These are phyloP conservation scores for Tribolium madens DNA, from an alignment of 1,140 invertebrate species.

Conservation along the genomic window DNA sequence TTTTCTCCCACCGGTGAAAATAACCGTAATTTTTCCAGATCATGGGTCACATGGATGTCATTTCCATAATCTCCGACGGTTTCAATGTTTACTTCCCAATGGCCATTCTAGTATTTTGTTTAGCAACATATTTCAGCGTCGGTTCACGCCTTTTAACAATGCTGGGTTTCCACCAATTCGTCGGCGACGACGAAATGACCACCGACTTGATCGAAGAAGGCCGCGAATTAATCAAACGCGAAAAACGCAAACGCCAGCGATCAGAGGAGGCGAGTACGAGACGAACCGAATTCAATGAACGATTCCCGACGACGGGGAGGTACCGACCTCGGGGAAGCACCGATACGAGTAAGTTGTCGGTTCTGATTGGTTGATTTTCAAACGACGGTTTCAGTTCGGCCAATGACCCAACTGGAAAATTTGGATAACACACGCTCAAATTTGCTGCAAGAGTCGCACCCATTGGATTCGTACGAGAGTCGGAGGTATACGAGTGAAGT, in stretches of 20 bases:
- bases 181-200: slow-evolving; percentile 93
- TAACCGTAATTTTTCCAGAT: slow-evolving; percentile 73
- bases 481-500: slow-evolving; percentile 67
- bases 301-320: slow-evolving; percentile 70
- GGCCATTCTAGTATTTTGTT: slow-evolving; percentile 92
- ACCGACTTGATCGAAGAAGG: slow-evolving; percentile 95
- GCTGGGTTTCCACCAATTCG: slow-evolving; percentile 96
- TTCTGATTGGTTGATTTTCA: slow-evolving; percentile 15
- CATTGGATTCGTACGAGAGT: slow-evolving; percentile 72
- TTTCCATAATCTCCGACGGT: slow-evolving; percentile 96
- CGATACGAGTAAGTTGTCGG: slow-evolving; percentile 66
- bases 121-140: slow-evolving; percentile 96
- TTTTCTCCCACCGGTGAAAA: slow-evolving; percentile 4
- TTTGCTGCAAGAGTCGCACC: slow-evolving; percentile 63
- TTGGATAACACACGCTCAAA: slow-evolving; percentile 52
- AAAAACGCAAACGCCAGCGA: slow-evolving; percentile 84
- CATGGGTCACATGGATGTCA: slow-evolving; percentile 99
- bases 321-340: slow-evolving; percentile 70
- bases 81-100: slow-evolving; percentile 99
- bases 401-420: slow-evolving; percentile 51
- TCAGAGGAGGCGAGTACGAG: slow-evolving; percentile 81
- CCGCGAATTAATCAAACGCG: slow-evolving; percentile 84
- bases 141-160: slow-evolving; percentile 89
- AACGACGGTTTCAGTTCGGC: slow-evolving; percentile 50
- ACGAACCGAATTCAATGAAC: slow-evolving; percentile 78